Conservation (phyloP, 2,797 vertebrate species). For the Centroberyx gerrardi region DNA sequence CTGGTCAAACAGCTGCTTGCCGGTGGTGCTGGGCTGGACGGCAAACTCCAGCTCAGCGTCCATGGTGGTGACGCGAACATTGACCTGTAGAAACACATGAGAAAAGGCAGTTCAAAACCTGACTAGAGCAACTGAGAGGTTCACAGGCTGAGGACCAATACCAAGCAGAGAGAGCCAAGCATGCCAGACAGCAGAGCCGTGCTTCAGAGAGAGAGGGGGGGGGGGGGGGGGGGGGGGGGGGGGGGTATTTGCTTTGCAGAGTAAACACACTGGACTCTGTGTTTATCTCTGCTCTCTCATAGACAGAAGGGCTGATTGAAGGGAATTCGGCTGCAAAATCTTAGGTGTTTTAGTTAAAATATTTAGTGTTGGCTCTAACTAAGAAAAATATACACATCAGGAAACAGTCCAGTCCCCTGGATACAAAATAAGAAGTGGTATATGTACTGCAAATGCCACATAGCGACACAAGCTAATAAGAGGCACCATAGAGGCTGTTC, state of each 20-base stretch:
- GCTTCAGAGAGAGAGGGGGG: constrained; percentile 24
- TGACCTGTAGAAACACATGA: constrained; percentile 86
- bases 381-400: background rate
- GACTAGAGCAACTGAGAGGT: constrained; percentile 35
- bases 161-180: constrained; percentile 10
- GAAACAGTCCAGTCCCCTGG: background rate
- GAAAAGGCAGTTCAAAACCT: constrained; percentile 39
- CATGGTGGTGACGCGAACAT: constrained; percentile 97
- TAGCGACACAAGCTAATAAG: background rate
- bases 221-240: constrained; percentile 49
- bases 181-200: constrained; percentile 33
- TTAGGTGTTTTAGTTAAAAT: constrained; percentile 2
- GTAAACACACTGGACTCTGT: constrained; percentile 70
- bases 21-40: constrained; percentile 95
- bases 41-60: constrained; percentile 99
- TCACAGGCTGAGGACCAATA: constrained; percentile 24
- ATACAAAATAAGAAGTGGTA: background rate
- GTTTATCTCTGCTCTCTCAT: constrained; percentile 66
- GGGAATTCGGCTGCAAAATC: constrained; percentile 41
- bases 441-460: background rate
- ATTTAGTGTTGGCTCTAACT: background rate
- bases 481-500: background rate
- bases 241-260: constrained; percentile 75
- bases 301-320: constrained; percentile 48
- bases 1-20: constrained; percentile 98